Conservation (phyloP, 2,888 invertebrate species). For the Tuberolachnus salignus region DNA sequence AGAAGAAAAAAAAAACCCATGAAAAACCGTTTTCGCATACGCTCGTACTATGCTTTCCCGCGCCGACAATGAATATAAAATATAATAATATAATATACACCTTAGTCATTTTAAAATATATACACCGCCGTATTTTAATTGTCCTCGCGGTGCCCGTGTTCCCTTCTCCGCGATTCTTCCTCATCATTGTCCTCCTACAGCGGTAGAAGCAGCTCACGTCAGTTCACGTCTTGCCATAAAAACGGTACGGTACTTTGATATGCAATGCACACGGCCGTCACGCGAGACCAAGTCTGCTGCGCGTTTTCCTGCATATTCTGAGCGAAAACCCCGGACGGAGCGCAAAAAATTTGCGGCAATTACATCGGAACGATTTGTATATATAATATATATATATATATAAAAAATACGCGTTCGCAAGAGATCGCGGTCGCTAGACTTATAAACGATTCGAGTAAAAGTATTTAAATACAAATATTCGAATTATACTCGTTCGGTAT, state of each 20-base stretch:
- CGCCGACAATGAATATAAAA: not conserved
- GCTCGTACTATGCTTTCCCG: not conserved
- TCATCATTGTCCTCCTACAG: not conserved
- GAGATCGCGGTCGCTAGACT: not conserved
- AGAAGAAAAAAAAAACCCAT: conserved; percentile 2
- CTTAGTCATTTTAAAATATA: conserved; percentile 1
- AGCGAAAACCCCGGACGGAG: conserved; percentile 2
- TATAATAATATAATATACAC: not conserved
- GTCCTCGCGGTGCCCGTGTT: not conserved
- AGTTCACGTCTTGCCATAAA: not conserved
- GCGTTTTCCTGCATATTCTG: not conserved
- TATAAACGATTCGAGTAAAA: too few relatives aligned
- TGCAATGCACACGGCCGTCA: conserved; percentile 37
- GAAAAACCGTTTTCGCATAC: conserved; percentile 13
- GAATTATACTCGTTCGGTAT: too few relatives aligned
- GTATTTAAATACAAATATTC: too few relatives aligned
- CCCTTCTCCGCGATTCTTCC: not conserved
- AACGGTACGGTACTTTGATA: conserved; percentile 31
- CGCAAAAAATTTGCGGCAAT: not conserved
- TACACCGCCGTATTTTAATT: not conserved
- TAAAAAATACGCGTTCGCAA: not conserved
- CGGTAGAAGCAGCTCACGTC: too few relatives aligned
- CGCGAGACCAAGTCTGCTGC: conserved; percentile 33
- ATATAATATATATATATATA: too few relatives aligned
- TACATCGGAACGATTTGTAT: conserved; percentile 1